Percentiles rank a stretch among this genome's conserved stretches.
These are phyloP conservation scores for Peromyscus maniculatus DNA, from an alignment of 2,113 vertebrate species.

Conservation along the genomic window DNA sequence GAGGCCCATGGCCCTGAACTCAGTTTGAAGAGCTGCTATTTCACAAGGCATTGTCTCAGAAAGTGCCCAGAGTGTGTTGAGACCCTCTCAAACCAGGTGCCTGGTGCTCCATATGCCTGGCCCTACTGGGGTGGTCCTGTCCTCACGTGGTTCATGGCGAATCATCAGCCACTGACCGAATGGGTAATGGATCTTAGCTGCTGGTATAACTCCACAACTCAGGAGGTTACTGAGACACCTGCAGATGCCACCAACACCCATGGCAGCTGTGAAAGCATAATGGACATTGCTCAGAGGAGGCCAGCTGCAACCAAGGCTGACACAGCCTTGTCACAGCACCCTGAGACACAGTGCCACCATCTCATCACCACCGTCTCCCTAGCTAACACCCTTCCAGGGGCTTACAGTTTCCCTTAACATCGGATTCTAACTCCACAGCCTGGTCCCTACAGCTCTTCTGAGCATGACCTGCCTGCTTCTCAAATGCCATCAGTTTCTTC, in stretches of 20 bases:
- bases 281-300: not conserved
- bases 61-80: not conserved
- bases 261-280: not conserved
- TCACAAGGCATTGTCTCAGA: not conserved
- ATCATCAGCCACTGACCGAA: not conserved
- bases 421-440: not conserved
- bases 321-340: not conserved
- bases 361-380: not conserved
- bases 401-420: not conserved
- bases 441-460: not conserved
- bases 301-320: not conserved
- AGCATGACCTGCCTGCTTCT: not conserved
- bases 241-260: no score
- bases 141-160: not conserved
- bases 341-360: not conserved
- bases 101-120: no score
- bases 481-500: not conserved
- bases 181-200: not conserved
- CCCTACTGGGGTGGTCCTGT: no score
- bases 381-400: not conserved
- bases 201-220: not conserved
- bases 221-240: not conserved
- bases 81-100: not conserved
- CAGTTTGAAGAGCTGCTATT: not conserved
- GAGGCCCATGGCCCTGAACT: not conserved